A percentile compares a stretch with the other conserved stretches of the same genome.
Evolutionary conservation across 2,888 invertebrate genomes (phyloP).

Genomic region (Tryphoninae sp.): DNA sequence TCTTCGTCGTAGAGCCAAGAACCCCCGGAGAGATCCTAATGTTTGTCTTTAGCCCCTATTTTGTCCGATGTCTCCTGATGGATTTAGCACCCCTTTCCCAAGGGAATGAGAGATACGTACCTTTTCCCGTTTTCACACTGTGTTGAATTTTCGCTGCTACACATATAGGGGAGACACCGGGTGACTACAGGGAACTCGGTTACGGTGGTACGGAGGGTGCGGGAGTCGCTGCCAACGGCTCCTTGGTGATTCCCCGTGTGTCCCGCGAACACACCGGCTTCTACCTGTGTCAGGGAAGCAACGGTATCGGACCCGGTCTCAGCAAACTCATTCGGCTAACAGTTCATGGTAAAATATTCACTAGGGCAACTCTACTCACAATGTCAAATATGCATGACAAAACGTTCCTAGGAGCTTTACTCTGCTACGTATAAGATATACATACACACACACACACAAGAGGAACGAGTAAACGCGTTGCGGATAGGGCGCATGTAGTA

Average conservation of each 20-base stretch:
- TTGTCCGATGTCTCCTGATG: conserved; percentile 3
- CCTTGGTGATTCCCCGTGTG: conserved; percentile 83
- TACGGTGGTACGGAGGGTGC: conserved; percentile 80
- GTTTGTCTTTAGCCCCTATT: neutral
- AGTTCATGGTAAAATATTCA: conserved; percentile 83
- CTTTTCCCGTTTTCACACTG: conserved; percentile 32
- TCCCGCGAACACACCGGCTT: conserved; percentile 83
- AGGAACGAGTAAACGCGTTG: conserved; percentile 11
- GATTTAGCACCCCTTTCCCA: neutral
- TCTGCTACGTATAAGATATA: neutral
- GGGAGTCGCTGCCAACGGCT: conserved; percentile 82
- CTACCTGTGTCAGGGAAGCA: conserved; percentile 85
- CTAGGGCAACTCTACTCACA: conserved; percentile 52
- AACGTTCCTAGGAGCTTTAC: conserved; percentile 56
- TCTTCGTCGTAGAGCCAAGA: neutral
- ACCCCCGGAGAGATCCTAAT: neutral
- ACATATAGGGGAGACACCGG: conserved; percentile 79
- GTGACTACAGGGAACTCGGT: conserved; percentile 83
- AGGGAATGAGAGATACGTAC: conserved; percentile 16
- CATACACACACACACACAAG: no score
- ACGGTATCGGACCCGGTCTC: conserved; percentile 85
- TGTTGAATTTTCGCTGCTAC: conserved; percentile 23
- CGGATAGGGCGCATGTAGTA: neutral
- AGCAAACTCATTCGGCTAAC: conserved; percentile 85
- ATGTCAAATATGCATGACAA: conserved; percentile 63